Base-by-base conservation (phyloP, 2,888 invertebrate genomes). In the Heliconius ethilla region DNA sequence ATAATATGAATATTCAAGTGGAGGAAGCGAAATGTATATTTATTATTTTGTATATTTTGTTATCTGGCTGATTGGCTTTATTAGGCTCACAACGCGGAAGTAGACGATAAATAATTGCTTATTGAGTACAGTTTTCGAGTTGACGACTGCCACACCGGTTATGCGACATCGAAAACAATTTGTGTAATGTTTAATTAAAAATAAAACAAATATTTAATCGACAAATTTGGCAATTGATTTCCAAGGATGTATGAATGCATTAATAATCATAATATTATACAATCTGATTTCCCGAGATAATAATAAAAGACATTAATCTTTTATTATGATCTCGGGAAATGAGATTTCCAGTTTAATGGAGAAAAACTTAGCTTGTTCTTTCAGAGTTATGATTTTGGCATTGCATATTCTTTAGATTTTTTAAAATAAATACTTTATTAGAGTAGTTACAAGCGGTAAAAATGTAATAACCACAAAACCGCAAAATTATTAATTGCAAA, bases 11-110 rank as follows among this genome's bases (percentile, higher is more conserved):
- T 33, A 33, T 33, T 37, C 25, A 67, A 45, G 63, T 70, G 69
- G 45, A 72, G 75, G 72, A 66, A 70, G 45, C 75, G 72, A 78
- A 73, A 79, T 77, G 79, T 78, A 67, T 83, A 29, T 29, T 29
- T 29, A 33, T 33, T 33, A 33, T 40, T 78, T 81, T 80, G n/a
- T 73, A 79, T 80, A 81, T 80, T 80, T 80, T 74, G 80, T 82
- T 81, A 83, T 82, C 80, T 82, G 37, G 76, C 78, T 83, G 82
- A 82, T 84, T 82, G 82, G 78, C 80, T 84, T 83, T 83, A 84
- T 85, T 84, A 83, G 85, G 84, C 83, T 86, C 85, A 83, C 83
- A 85, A 87, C 84, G 86, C 84, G 87, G 89, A 89, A 89, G 84
- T 79, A 78, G 78, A 83, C 82, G 82, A 82, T 84, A 84, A 84